These are phyloP conservation scores for Nasua narica DNA, from an alignment of 2,797 vertebrate genomes.

Conservation along the genomic window DNA sequence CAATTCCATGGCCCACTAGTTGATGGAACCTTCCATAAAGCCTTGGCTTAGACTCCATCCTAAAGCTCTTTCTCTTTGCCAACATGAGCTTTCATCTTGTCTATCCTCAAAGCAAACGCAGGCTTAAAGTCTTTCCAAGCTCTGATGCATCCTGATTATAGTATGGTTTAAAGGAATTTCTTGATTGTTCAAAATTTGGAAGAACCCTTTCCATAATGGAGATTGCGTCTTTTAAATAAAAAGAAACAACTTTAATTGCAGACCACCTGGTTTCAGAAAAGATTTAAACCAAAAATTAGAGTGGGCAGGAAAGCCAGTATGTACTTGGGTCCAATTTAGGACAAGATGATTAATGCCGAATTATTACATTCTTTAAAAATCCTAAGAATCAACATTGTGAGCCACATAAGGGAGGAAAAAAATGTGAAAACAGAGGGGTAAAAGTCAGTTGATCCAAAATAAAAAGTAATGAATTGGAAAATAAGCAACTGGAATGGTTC, in stretches of 20 bases:
- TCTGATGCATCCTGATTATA: not conserved
- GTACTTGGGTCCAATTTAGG: not conserved
- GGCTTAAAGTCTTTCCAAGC: not conserved
- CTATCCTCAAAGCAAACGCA: not conserved
- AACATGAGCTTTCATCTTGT: not conserved
- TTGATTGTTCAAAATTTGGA: not conserved
- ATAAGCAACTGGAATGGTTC: constrained; percentile 23
- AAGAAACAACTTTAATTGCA: not conserved
- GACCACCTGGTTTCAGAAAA: constrained; percentile 3
- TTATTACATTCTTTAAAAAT: constrained; percentile 53
- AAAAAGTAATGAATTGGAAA: constrained; percentile 60
- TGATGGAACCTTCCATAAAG: not conserved
- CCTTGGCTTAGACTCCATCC: not conserved
- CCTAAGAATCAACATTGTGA: constrained; percentile 36
- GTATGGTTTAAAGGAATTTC: constrained; percentile 33
- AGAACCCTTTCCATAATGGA: not conserved
- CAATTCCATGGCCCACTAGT: not conserved
- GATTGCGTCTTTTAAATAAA: not conserved
- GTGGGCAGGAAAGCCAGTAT: not conserved
- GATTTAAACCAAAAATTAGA: not conserved
- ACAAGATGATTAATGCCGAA: constrained; percentile 9
- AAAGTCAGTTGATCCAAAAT: constrained; percentile 15
- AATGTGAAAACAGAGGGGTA: not conserved
- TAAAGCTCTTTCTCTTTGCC: not conserved
- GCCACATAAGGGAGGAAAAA: not conserved